Evolutionary conservation across 2,113 vertebrate genomes (phyloP).

Genomic region (Gambusia affinis): DNA sequence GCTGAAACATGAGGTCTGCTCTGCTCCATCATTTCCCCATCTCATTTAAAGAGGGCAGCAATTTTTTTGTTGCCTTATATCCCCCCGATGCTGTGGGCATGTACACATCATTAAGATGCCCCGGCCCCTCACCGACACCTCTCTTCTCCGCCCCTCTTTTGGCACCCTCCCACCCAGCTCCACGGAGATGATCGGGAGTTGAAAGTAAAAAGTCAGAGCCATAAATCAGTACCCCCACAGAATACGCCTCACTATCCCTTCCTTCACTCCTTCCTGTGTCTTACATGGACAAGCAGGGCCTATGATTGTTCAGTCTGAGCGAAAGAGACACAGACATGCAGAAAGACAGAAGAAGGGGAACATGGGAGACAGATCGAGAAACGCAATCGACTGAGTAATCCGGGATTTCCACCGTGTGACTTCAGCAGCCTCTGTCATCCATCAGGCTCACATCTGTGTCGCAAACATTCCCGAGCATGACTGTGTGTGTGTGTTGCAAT

Average conservation of each 20-base stretch:
- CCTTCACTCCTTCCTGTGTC: slow-evolving; percentile 12
- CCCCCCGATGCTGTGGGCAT: slow-evolving; percentile 53
- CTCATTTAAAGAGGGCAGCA: slow-evolving; percentile 63
- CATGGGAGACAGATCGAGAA: slow-evolving; percentile 30
- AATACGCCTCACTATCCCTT: slow-evolving; percentile 21
- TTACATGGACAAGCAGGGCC: slow-evolving; percentile 29
- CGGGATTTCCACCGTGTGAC: slow-evolving; percentile 73
- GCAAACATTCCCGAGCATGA: slow-evolving; percentile 44
- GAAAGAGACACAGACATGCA: slow-evolving; percentile 15
- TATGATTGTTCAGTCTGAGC: background rate
- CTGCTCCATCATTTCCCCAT: slow-evolving; percentile 37
- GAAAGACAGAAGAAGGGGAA: slow-evolving; percentile 8
- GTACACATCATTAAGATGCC: slow-evolving; percentile 74
- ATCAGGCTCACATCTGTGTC: slow-evolving; percentile 68
- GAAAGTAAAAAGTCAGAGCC: slow-evolving; percentile 77
- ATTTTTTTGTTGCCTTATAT: slow-evolving; percentile 57
- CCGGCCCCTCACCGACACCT: slow-evolving; percentile 47
- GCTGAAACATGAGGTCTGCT: slow-evolving; percentile 53
- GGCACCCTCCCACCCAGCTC: slow-evolving; percentile 55
- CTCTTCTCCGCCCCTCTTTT: background rate
- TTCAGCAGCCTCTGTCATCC: slow-evolving; percentile 63
- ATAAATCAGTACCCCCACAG: slow-evolving; percentile 66
- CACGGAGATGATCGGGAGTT: slow-evolving; percentile 74
- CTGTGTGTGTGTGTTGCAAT: slow-evolving; percentile 51
- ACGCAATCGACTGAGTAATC: slow-evolving; percentile 59